phyloP scores from a whole-genome alignment of 2,797 vertebrate genomes.

The Sebastes steindachneri region DNA sequence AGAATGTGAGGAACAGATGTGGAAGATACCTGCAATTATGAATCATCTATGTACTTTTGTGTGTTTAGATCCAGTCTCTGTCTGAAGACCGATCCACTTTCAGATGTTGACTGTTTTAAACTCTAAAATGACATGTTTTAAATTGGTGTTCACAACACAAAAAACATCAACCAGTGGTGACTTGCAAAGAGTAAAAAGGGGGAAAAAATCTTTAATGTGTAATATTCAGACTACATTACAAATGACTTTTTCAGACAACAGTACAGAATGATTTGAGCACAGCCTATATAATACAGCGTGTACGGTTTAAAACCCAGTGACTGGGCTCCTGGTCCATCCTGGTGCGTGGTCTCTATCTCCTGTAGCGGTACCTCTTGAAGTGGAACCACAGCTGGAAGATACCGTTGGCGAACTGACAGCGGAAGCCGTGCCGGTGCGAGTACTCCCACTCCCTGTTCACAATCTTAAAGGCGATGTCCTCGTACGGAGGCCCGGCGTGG shows the following conservation, averaged over 20 bases:
- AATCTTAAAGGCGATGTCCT: conserved; percentile 99
- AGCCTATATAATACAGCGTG: background rate
- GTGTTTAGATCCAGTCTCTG: background rate
- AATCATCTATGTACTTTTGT: background rate
- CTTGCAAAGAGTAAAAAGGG: conserved; percentile 3
- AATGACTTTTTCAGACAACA: conserved; percentile 18
- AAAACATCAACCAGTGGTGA: background rate
- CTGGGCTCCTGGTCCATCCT: conserved; percentile 21
- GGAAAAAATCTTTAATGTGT: conserved; percentile 63
- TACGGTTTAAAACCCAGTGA: background rate
- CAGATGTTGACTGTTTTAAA: background rate
- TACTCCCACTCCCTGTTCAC: conserved; percentile 98
- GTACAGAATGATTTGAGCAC: conserved; percentile 12
- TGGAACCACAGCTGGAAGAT: conserved; percentile 99
- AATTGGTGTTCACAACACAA: background rate
- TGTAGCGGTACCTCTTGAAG: conserved; percentile 97
- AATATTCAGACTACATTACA: conserved; percentile 47
- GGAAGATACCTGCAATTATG: background rate
- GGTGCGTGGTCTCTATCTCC: conserved; percentile 78
- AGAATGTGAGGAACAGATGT: conserved; percentile 29
- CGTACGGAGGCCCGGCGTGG: conserved; percentile 94
- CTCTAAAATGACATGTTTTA: background rate
- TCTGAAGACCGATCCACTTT: background rate
- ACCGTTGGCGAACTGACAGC: conserved; percentile 97
- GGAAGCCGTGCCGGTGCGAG: conserved; percentile 96